Percentiles rank a stretch among this genome's conserved stretches.
phyloP scores from a whole-genome alignment of 1,140 invertebrate species.

The Panulirus ornatus region DNA sequence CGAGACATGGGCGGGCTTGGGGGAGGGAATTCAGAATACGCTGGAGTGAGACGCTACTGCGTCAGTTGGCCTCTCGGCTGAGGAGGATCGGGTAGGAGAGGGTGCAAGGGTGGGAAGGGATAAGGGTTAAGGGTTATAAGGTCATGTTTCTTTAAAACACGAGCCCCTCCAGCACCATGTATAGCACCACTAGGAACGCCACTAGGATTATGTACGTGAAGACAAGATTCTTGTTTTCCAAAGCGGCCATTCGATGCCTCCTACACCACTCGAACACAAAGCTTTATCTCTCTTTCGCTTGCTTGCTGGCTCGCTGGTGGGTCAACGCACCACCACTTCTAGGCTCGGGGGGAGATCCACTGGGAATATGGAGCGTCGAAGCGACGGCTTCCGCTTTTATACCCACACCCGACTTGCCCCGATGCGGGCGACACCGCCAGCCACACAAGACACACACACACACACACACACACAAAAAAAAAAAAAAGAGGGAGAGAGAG shows the following conservation, averaged over 20 bases:
- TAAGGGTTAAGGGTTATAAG: conserved; percentile 31
- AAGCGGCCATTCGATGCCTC: conserved; percentile 28
- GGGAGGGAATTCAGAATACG: conserved; percentile 38
- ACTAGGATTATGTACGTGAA: conserved; percentile 61
- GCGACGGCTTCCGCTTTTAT: not conserved
- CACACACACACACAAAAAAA: too few relatives aligned
- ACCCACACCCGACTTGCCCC: not conserved
- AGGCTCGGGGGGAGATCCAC: not conserved
- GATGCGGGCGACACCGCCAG: not conserved
- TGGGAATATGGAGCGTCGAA: not conserved
- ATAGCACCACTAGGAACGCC: conserved; percentile 58
- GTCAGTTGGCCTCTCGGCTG: too few relatives aligned
- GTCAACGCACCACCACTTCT: not conserved
- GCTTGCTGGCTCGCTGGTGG: too few relatives aligned
- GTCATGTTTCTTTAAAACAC: conserved; percentile 47
- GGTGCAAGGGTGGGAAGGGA: not conserved
- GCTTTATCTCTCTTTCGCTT: too few relatives aligned
- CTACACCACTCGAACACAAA: not conserved
- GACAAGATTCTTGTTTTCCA: conserved; percentile 61
- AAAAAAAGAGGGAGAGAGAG: too few relatives aligned
- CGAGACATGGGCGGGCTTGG: not conserved
- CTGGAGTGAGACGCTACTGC: conserved; percentile 33
- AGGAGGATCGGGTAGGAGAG: conserved; percentile 2
- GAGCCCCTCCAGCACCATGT: conserved; percentile 58
- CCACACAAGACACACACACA: too few relatives aligned